phyloP scores from a whole-genome alignment of 2,888 invertebrate species.

The Lepidocyrtoides sp. region DNA sequence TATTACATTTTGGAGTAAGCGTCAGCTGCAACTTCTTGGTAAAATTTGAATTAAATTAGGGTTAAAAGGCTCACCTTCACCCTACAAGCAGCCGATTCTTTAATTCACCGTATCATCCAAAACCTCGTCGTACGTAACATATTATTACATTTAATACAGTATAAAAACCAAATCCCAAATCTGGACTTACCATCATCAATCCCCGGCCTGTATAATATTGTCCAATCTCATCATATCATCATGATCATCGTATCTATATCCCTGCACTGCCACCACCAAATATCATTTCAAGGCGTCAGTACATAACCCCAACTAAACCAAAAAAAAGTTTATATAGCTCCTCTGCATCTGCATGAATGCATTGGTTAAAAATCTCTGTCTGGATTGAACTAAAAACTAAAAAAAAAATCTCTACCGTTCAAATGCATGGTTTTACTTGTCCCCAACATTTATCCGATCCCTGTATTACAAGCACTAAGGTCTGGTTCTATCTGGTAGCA shows the following conservation, averaged over 20 bases:
- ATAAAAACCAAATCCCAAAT: neutral
- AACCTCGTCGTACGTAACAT: neutral
- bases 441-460: conserved; percentile 67
- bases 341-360: neutral
- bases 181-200: neutral
- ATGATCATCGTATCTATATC: neutral
- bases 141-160: neutral
- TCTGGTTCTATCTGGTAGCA: conserved; percentile 70
- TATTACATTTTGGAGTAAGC: conserved; percentile 43
- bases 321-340: conserved; percentile 27
- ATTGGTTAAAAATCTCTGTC: neutral
- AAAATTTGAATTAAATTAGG: conserved; percentile 77
- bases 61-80: conserved; percentile 78
- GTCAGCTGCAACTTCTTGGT: conserved; percentile 82
- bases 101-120: conserved; percentile 68
- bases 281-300: neutral
- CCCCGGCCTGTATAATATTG: neutral
- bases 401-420: neutral
- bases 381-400: no score
- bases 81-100: conserved; percentile 41
- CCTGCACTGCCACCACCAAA: neutral
- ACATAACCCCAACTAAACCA: neutral
- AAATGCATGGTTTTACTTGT: conserved; percentile 69
- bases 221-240: neutral
- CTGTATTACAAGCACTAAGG: conserved; percentile 57